Evolutionary conservation across 2,113 vertebrate species (phyloP), one percentile per base, ranked within the genome.

Genomic region (Rhinopomastus cyanomelas): DNA sequence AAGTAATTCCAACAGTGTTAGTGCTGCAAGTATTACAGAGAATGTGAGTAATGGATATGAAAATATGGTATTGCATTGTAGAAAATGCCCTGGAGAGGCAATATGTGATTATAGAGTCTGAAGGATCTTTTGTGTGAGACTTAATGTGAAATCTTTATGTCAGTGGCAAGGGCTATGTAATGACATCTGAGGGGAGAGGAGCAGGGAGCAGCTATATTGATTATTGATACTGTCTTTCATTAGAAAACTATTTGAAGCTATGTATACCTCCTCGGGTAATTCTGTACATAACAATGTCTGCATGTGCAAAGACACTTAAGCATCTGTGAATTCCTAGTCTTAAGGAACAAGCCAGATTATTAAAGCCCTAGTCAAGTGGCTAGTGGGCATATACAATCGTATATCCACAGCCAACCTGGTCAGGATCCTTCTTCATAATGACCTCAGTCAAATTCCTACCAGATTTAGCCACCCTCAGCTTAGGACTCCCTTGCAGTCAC

Each of bases 91-190:
- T 90, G 83, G 85, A 91, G 88, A 94, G 37, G 87, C 74, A 94
- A 91, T 95, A 85, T 86, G 77, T 91, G 89, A 82, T 95, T 95
- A 91, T 71, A 71, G 89, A 92, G 60, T 88, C 88, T 94, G 67
- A 90, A 85, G 64, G 66, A 92, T 95, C 78, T 91, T 96, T 91
- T 91, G 49, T 78, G 77, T 69, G 85, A 86, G 61, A 69, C 90
- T 92, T 93, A 95, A 82, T 85, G 89, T 77, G 81, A 92, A 95
- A 93, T 95, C 87, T 80, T 92, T 87, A 71, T 72, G 49, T 95
- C 71, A 84, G 53, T 82, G 74, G 30, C 67, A 72, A 78, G 36
- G 52, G 12, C 34, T 89, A 12, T 77, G 67, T 59, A 85, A 78
- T 56, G 74, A 80, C 55, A 86, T 34, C 62, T 89, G 77, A 91